A percentile compares a stretch with the other conserved stretches of the same genome.
These are phyloP conservation scores for Mustela nigripes DNA, from an alignment of 2,113 vertebrate species.

Conservation along the genomic window DNA sequence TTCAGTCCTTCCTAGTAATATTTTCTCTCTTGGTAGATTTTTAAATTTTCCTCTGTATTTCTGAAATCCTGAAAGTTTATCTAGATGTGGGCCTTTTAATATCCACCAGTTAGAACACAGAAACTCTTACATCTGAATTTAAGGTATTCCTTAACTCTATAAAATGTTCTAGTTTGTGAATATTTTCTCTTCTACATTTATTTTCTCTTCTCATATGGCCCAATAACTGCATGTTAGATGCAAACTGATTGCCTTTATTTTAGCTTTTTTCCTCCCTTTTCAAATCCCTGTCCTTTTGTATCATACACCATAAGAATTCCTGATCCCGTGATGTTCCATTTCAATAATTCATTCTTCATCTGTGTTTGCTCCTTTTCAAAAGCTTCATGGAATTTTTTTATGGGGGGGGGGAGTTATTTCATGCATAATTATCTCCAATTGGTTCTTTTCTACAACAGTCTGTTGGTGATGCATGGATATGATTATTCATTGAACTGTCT, in stretches of 20 bases:
- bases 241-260: not conserved
- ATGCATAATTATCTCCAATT: not conserved
- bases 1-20: not conserved
- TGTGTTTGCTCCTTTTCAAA: slow-evolving; percentile 16
- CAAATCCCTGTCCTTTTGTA: not conserved
- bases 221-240: too few species aligned
- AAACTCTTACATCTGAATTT: not conserved
- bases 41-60: not conserved
- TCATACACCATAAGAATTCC: not conserved
- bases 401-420: not conserved
- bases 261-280: not conserved
- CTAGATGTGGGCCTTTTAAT: not conserved
- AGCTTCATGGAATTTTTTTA: not conserved
- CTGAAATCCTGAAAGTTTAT: not conserved
- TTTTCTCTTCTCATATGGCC: not conserved
- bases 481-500: not conserved
- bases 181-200: not conserved
- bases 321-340: not conserved
- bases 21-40: not conserved
- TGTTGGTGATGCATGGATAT: not conserved
- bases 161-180: not conserved
- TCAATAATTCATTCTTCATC: not conserved
- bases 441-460: not conserved
- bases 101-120: not conserved
- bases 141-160: not conserved